A percentile compares a stretch with the other conserved stretches of the same genome.
Evolutionary conservation across 2,797 vertebrate genomes (phyloP).

Genomic region (Poliocrania exsul): DNA sequence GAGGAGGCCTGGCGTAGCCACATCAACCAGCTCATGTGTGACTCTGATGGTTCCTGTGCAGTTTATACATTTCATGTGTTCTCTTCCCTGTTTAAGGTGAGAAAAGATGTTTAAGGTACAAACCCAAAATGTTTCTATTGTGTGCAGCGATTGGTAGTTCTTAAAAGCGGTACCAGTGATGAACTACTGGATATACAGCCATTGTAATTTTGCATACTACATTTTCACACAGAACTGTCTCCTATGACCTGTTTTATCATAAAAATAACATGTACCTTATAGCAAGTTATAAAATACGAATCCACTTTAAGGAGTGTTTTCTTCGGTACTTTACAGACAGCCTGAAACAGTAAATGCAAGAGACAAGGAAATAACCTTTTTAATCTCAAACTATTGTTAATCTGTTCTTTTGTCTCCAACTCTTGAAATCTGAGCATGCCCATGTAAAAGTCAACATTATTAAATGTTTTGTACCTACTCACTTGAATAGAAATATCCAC

Average conservation of each 20-base stretch:
- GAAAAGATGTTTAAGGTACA: background rate
- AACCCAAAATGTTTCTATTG: background rate
- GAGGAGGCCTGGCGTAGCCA: slow-evolving; percentile 97
- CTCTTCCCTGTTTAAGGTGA: slow-evolving; percentile 95
- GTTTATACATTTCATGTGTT: slow-evolving; percentile 99
- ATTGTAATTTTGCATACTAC: background rate
- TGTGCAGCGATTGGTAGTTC: background rate
- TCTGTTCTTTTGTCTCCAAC: background rate
- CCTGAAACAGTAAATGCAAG: background rate
- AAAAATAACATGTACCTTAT: background rate
- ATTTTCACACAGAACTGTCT: background rate
- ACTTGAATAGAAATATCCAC: background rate
- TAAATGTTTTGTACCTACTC: background rate
- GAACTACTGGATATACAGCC: background rate
- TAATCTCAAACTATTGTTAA: background rate
- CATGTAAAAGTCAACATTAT: background rate
- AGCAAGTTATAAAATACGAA: background rate
- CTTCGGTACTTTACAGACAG: background rate
- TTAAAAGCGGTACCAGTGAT: background rate
- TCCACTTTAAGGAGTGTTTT: background rate
- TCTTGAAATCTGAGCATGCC: background rate
- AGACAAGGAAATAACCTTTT: background rate
- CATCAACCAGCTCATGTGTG: slow-evolving; percentile 93
- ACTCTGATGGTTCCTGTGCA: slow-evolving; percentile 93
- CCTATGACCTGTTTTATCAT: background rate